phyloP scores from a whole-genome alignment of 53 echinoderm and acorn worm species.

The Stichopus horrens region DNA sequence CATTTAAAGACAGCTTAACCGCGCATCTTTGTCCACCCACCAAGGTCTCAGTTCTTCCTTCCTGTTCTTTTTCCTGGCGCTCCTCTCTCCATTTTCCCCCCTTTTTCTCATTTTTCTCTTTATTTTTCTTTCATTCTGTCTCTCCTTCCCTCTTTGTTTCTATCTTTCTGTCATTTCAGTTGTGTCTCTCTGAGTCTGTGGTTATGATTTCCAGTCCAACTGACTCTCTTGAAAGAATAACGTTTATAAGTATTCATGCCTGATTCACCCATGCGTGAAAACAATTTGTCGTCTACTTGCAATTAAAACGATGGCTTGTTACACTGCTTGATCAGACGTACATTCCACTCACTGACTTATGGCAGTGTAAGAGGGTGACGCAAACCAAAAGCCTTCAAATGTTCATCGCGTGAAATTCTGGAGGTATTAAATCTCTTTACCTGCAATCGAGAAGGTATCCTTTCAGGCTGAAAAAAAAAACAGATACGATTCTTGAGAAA shows the following conservation, averaged over 20 bases:
- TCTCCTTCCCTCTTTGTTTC: too few species aligned
- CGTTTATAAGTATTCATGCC: neutral
- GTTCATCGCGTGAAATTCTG: neutral
- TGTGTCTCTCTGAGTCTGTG: neutral
- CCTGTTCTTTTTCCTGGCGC: neutral
- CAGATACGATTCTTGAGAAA: too few species aligned
- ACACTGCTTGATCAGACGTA: too few species aligned
- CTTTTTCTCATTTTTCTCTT: too few species aligned
- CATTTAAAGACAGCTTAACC: neutral
- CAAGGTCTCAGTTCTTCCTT: neutral
- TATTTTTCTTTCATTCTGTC: too few species aligned
- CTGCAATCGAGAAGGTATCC: neutral
- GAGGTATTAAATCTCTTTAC: neutral
- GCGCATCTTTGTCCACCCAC: neutral
- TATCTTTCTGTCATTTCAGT: too few species aligned
- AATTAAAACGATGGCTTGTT: too few species aligned
- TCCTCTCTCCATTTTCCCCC: too few species aligned
- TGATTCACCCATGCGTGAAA: neutral
- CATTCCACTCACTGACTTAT: too few species aligned
- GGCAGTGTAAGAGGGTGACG: neutral
- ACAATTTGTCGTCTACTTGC: neutral
- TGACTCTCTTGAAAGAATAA: neutral
- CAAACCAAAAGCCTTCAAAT: neutral
- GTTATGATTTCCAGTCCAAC: neutral
- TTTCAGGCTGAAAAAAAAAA: neutral